Percentiles rank a stretch among this genome's conserved stretches.
Conservation (phyloP, 2,888 invertebrate genomes). For the Diadegma fenestrale region DNA sequence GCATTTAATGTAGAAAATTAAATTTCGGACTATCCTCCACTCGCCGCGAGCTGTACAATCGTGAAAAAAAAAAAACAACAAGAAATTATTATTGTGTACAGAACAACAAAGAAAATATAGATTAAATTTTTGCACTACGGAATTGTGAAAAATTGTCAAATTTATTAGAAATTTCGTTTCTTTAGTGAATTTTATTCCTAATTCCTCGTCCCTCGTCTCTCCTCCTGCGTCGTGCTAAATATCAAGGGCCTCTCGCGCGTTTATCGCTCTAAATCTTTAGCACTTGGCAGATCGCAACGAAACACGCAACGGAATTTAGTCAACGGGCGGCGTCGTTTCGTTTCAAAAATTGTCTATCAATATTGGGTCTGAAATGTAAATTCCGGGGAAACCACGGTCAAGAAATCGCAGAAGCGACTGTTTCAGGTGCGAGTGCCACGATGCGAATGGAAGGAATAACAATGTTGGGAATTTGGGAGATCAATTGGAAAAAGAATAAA, state of each 20-base stretch:
- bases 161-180: neutral
- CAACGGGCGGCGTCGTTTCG: no score
- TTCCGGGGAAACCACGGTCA: no score
- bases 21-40: neutral
- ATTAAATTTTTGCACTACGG: conserved; percentile 42
- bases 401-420: no score
- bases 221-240: neutral
- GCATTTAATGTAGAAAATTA: conserved; percentile 46
- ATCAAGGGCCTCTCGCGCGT: neutral
- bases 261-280: neutral
- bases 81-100: conserved; percentile 53
- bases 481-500: neutral
- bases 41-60: conserved; percentile 45
- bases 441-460: neutral
- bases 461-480: neutral
- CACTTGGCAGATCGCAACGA: no score
- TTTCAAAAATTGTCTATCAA: no score
- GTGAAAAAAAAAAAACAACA: conserved; percentile 3
- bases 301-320: no score
- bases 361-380: no score
- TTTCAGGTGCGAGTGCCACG: no score
- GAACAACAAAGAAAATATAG: conserved; percentile 38
- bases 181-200: neutral
- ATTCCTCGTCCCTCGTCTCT: neutral
- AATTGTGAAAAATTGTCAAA: neutral